Evolutionary conservation across 2,888 invertebrate species (phyloP), one percentile per base, ranked within the genome.

Genomic region (Onchidella celtica): DNA sequence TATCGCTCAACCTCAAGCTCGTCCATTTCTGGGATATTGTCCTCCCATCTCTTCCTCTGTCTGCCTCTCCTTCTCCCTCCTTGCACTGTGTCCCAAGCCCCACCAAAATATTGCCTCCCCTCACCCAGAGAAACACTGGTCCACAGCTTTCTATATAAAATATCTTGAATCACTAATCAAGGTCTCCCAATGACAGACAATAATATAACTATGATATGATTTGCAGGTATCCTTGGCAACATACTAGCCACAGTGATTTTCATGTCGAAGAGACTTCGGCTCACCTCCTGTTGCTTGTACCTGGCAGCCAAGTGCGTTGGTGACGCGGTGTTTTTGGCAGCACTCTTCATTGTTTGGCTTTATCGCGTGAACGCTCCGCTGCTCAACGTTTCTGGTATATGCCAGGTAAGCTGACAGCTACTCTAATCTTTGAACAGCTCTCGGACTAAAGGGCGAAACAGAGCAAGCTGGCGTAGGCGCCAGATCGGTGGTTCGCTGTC

Each of bases 281-380:
- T 95, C 68, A 95, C 96, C 29, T 96, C 97, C 0, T 97, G 97
- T 0, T 96, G 96, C 84, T 95, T 96, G 86, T 97, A 97, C 91
- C 93, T 97, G 86, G 95, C 96, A 0, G 96, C 96, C 0, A 93
- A 97, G 74, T 96, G 97, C 0, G 92, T 96, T 1, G 96, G 96
- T 83, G 97, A 97, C 92, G 96, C 96, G 0, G 94, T 96, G 0
- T 97, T 97, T 88, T 93, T 97, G n/a, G 86, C 95, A 0, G 95
- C 95, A 21, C 93, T 96, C 3, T 94, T 97, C 66, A 74, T 91
- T 24, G 89, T 90, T n/a, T 92, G 92, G 92, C 84, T 92, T 63
- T 87, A 88, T 40, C 87, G 87, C 61, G 86, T 90, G 6, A 85
- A 86, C 47, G 85, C 90, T 1, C 70, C 78, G 17, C 83, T 88